Evolutionary conservation across 2,113 vertebrate genomes (phyloP), one percentile per base, ranked within the genome.

Genomic region (Chauna torquata): DNA sequence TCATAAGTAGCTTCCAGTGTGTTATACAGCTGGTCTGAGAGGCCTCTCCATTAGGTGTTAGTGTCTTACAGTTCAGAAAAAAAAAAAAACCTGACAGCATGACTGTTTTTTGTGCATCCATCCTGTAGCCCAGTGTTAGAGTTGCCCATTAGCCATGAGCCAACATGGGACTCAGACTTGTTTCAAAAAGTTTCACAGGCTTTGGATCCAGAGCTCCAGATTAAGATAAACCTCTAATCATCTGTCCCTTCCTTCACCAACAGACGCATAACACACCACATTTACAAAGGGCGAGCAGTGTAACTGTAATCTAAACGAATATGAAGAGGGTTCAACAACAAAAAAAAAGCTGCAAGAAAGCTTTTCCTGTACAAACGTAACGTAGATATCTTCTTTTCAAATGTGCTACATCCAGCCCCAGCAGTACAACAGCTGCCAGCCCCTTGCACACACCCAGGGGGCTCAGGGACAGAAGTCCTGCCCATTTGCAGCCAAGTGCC

Each of bases 401-500:
- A 61, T 28, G 70, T 1, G 2, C 16, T 36, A 24, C 13, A 9
- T 70, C 10, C 42, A 36, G 1, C 27, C 64, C n/a, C 70, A 90
- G 40, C 40, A 49, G 57, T 34, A 74, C 50, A 72, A 62, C 16
- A 40, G 16, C 57, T 75, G 23, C 40, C n/a, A 85, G 50, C 9
- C 15, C 32, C 71, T 69, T 45, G 38, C 1, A 15, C 22, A 4
- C 27, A 59, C 19, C n/a, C 22, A 32, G 47, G 38, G 18, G 40
- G 12, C 62, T 69, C 49, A 45, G 52, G 62, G 22, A 30, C 25
- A 19, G 34, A 82, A 55, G n/a, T 20, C n/a, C 28, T 76, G 40
- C 17, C 38, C 54, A 3, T 64, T 28, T 0, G 0, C 20, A 75
- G 38, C 22, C 52, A 72, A 52, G 28, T 13, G 24, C 11, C 59